Base-by-base conservation (phyloP, 2,888 invertebrate genomes). In the Aphodius granarius region DNA sequence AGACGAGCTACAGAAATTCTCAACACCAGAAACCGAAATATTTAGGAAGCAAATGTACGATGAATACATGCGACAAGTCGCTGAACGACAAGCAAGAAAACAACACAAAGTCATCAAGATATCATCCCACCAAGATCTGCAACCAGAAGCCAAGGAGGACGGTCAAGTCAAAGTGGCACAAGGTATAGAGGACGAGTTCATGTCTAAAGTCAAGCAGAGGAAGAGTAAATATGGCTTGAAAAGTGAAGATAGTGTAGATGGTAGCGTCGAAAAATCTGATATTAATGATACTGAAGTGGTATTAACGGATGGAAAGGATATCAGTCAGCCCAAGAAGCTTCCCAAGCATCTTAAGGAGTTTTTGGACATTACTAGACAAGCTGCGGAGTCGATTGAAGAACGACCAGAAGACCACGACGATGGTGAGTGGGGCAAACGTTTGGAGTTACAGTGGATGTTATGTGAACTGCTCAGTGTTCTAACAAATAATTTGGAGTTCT, bases 11-110 rank as follows among this genome's bases (percentile, higher is more conserved):
- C 79, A 83, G 64, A 71, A 75, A 65, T 71, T 22, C 63, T 75
- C 74, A 21, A 76, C 76, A 66, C 66, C 74, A 23, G 70, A 89
- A 9, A 92, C 92, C 71, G 93, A 95, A 85, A 88, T 91, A 65
- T 91, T 94, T 81, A 91, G 95, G 5, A 92, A 93, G 80, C 92
- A 92, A 86, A 95, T 96, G 95, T 95, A 94, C 86, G 91, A 94
- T 81, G 95, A 95, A 85, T 95, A 95, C 87, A 91, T 95, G 84
- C 89, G 90, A 83, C 93, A 95, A 87, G 92, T 95, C 82, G 91
- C 93, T 4, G 93, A 94, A 84, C 90, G 95, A 13, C 92, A 94
- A 81, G 93, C 95, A 83, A 89, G 96, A 66, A 93, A 93, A 81
- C 91, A 94, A 77, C 92, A 94, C 73, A 95, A 94, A 87, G 91